Conservation (phyloP, 2,113 vertebrate genomes). For the Xiphorhynchus elegans region DNA sequence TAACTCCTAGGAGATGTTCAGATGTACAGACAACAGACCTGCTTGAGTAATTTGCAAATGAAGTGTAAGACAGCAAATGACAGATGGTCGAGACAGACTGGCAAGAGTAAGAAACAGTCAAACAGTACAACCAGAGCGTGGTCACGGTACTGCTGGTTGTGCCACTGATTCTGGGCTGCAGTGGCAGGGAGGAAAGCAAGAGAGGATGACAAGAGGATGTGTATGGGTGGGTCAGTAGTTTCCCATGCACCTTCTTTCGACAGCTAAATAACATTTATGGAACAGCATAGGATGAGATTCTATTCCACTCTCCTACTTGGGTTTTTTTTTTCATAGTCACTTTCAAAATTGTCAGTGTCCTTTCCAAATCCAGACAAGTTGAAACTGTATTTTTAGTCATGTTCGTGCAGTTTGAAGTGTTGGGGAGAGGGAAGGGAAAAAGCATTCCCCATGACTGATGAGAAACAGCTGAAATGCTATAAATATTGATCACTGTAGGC, state of each 20-base stretch:
- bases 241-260: background rate
- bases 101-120: background rate
- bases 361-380: background rate
- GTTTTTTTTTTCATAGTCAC: background rate
- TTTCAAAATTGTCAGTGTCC: background rate
- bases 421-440: background rate
- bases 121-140: background rate
- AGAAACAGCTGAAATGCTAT: constrained; percentile 27
- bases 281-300: background rate
- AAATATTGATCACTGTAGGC: constrained; percentile 9
- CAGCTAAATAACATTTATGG: background rate
- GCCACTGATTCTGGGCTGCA: background rate
- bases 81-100: constrained; percentile 40
- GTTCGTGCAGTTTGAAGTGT: background rate
- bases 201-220: background rate
- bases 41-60: constrained; percentile 13
- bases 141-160: background rate
- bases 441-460: background rate
- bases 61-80: background rate
- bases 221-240: background rate
- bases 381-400: background rate
- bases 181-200: background rate
- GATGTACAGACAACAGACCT: background rate
- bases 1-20: background rate
- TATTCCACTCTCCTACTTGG: background rate